A percentile compares a stretch with the other conserved stretches of the same genome.
Evolutionary conservation across 1,140 invertebrate genomes (phyloP).

Genomic region (Temnothorax longispinosus): DNA sequence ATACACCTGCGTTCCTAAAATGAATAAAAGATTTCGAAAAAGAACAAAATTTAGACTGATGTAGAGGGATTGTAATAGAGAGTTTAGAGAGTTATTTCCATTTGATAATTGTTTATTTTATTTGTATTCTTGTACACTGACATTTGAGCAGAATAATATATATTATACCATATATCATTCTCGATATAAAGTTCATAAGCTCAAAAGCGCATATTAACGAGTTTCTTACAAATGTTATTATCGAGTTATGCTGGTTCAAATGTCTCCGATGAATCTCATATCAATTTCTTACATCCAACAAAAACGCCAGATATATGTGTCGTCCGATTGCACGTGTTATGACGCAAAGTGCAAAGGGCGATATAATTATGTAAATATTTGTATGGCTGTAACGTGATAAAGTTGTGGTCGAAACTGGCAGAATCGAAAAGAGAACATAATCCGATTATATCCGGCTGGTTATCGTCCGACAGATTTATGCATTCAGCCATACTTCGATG

Average conservation of each 20-base stretch:
- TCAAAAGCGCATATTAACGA: neutral
- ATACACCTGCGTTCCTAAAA: neutral
- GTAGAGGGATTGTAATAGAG: neutral
- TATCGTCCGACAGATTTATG: slow-evolving; percentile 50
- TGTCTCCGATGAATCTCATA: neutral
- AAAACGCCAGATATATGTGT: neutral
- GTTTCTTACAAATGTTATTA: neutral
- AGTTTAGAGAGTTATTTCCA: neutral
- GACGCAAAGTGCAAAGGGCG: slow-evolving; percentile 21
- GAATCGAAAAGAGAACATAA: neutral
- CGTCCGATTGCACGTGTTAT: neutral
- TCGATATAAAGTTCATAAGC: neutral
- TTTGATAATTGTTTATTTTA: neutral
- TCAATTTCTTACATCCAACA: neutral
- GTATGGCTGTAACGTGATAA: slow-evolving; percentile 17
- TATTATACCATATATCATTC: neutral
- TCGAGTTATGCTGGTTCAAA: neutral
- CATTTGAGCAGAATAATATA: neutral
- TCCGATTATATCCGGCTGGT: slow-evolving; percentile 41
- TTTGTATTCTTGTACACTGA: neutral
- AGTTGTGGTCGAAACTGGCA: neutral
- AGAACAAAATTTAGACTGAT: neutral
- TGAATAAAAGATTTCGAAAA: neutral
- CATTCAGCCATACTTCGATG: slow-evolving; percentile 52
- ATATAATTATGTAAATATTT: slow-evolving; percentile 29